Evolutionary conservation across 2,113 vertebrate species (phyloP), one percentile per base, ranked within the genome.

Genomic region (Origma solitaria): DNA sequence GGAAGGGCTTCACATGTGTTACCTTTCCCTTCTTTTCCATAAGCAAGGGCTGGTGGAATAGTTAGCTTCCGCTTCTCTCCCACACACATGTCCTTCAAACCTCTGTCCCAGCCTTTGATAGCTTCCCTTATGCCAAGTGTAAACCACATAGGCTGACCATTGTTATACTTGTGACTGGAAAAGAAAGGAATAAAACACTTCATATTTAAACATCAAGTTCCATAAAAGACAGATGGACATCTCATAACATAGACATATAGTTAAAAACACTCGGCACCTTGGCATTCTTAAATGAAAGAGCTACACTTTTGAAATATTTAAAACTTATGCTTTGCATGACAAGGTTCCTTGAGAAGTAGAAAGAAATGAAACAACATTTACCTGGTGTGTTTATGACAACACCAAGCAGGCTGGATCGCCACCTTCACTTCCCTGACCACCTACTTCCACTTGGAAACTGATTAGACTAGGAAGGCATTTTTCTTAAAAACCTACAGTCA

Each of bases 11-110:
- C 31, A 71, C 42, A 21, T 33, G 18, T 33, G 75, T 94, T 98
- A 99, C 99, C 99, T 99, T 99, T 99, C 88, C 99, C 99, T 96
- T 99, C 99, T 97, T 99, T 99, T 89, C 99, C 99, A 88, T 99
- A 99, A 53, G 97, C 99, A 90, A 99, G 98, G 53, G 98, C 96
- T 57, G 99, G 97, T 80, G 99, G 99, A 79, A 99, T 80, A 38
- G 96, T 98, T 57, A 99, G 97, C 89, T 99, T 99, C 84, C 99
- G 97, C 91, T 98, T 99, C 92, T 99, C 99, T 93, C 99, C 99
- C 28, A 97, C 91, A 96, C 99, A 99, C 99, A 99, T 99, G 76
- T 98, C 96, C 95, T 98, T 98, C 92, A 99, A 96, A 75, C 99
- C 99, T 92, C 97, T 99, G 96, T 99, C 99, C 99, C 99, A 99